Percentiles rank a stretch among this genome's conserved stretches.
Conservation (phyloP, 2,888 invertebrate genomes). For the Loripinus fragilis region DNA sequence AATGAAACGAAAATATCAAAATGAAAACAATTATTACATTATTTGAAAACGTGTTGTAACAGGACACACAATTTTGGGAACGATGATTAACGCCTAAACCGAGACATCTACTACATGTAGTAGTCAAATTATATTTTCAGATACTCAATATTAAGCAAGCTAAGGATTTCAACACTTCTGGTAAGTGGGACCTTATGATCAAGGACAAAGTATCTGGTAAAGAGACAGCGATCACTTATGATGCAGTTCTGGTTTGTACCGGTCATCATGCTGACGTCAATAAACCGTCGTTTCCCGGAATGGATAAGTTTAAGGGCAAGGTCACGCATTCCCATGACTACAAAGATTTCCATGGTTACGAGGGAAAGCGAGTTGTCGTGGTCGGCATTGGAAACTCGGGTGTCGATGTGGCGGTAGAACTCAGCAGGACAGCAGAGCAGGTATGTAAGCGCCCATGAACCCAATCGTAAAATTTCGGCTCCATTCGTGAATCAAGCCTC, state of each 20-base stretch:
- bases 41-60: too few relatives aligned
- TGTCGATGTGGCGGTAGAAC: constrained; percentile 84
- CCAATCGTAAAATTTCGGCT: too few relatives aligned
- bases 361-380: constrained; percentile 83
- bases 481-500: too few relatives aligned
- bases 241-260: constrained; percentile 76
- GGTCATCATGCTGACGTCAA: constrained; percentile 76
- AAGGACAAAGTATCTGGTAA: constrained; percentile 66
- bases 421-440: constrained; percentile 79
- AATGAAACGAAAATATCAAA: too few relatives aligned
- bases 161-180: constrained; percentile 41
- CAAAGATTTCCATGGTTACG: constrained; percentile 70
- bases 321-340: constrained; percentile 78
- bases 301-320: constrained; percentile 74
- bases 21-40: too few relatives aligned
- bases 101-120: too few relatives aligned
- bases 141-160: constrained; percentile 21
- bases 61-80: too few relatives aligned
- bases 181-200: constrained; percentile 75
- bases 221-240: constrained; percentile 64
- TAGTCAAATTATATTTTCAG: not conserved
- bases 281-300: constrained; percentile 68
- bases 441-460: too few relatives aligned
- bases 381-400: constrained; percentile 85
- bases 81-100: too few relatives aligned